Evolutionary conservation across 1,140 invertebrate genomes (phyloP), one percentile per base, ranked within the genome.

Genomic region (Aphidius ervi): DNA sequence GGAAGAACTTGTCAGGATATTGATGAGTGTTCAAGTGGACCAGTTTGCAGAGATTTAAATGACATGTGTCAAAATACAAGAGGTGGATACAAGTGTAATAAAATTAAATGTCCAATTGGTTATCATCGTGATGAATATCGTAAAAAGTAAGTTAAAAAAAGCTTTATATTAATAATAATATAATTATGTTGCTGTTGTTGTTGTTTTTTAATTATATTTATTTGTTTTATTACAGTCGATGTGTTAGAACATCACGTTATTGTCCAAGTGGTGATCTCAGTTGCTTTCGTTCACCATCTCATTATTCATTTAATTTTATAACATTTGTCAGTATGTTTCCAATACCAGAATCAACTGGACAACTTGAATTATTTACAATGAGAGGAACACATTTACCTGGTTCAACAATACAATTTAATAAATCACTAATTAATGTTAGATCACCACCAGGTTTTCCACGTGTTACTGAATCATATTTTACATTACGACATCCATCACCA

Each of bases 31-130:
- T 79, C 82, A n/a, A 74, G 74, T 2, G 82, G 81, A 0, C 81
- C 81, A 8, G 81, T 85, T 3, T 89, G 87, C 62, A 84, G 82
- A 58, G 83, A 83, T 43, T 65, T 75, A 0, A 86, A 90, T 54
- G 87, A 94, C 66, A 87, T 91, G 40, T 99, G 97, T 73, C 86
- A 96, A 57, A 99, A 99, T 74, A 93, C 87, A 0, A 81, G 90
- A 52, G 97, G 97, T 1, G 84, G 90, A 62, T 94, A 85, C 74
- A 88, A 91, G 64, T 99, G 97, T 72, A 92, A 93, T 58, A 81
- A 80, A 7, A 90, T 98, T 52, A 82, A 84, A 40, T 98, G 97
- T 75, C 95, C 95, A 0, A 59, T 78, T 0, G 89, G 91, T 45
- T 98, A 97, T 74, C 75, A 85, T 1, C 84, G 84, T 58, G 91